Evolutionary conservation across 2,888 invertebrate genomes (phyloP), one percentile per base, ranked within the genome.

Genomic region (Camponotus fellah): DNA sequence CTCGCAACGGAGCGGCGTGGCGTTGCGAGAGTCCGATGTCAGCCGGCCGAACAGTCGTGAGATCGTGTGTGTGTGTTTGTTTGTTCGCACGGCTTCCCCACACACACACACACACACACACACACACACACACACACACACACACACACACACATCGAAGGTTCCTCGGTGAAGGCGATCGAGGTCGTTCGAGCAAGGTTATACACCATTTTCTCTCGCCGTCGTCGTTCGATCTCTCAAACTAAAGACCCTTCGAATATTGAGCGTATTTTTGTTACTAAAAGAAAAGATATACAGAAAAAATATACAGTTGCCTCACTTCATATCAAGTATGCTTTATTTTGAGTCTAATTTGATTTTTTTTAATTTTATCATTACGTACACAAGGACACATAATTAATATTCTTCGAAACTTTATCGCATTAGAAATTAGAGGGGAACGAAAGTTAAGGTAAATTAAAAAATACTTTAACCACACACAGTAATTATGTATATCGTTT

Each of bases 141-240:
- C 68, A 69, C 26, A 80, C 68, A 69, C 34, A 80, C 68, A 69
- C 62, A 65, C 66, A 65, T 46, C 84, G 84, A 90, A 90, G 91
- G 91, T 92, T 88, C 91, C 87, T 90, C 90, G 89, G 92, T 91
- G 93, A 94, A 94, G 93, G 93, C 93, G 92, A 93, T 93, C 94
- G 94, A 94, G 94, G 93, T 92, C 92, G 92, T 91, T 87, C 88
- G 87, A 85, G 89, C 93, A 93, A 92, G 92, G 93, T 93, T 93
- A 82, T 87, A 92, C 89, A 91, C 91, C 92, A 93, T 94, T 93
- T 93, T 93, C 93, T 92, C 92, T 85, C 79, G 60, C 75, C 26
- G 80, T 40, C 74, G 81, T 82, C 64, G 53, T 82, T 69, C 71
- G 53, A 37, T 64, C 72, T 77, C 64, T 46, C 60, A 43, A 62